A percentile compares a stretch with the other conserved stretches of the same genome.
These are phyloP conservation scores for Epizoanthus scotinus DNA, from an alignment of 92 coral and sea anemone genomes.

Conservation along the genomic window DNA sequence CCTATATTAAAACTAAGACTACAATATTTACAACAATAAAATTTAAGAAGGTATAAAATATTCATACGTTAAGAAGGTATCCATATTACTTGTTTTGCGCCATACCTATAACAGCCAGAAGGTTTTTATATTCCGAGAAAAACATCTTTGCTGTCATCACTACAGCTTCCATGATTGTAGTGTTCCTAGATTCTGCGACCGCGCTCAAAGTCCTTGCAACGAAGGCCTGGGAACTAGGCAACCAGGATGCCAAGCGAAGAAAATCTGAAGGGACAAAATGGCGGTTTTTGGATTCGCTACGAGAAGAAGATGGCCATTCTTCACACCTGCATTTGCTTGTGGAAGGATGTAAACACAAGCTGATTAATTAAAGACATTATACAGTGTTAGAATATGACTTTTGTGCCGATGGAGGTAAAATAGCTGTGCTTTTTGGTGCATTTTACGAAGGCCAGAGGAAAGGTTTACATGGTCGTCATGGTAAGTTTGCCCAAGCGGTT, in stretches of 20 bases:
- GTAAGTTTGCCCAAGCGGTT: constrained; percentile 20
- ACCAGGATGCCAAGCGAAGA: neutral
- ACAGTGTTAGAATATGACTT: neutral
- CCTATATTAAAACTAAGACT: too few species aligned
- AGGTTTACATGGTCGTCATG: constrained; percentile 46
- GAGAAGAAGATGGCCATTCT: neutral
- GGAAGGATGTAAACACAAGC: neutral
- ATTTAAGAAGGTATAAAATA: too few species aligned
- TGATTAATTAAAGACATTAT: neutral
- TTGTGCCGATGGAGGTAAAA: neutral
- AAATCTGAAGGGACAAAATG: neutral
- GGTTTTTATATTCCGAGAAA: constrained; percentile 8
- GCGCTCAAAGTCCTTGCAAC: too few species aligned
- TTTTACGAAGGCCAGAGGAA: constrained; percentile 25
- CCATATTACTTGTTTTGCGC: neutral
- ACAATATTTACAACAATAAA: too few species aligned
- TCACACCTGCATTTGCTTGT: neutral
- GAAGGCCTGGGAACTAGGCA: constrained; percentile 27
- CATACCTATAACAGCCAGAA: constrained; percentile 27
- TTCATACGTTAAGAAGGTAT: neutral
- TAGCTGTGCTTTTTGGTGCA: neutral
- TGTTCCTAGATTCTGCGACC: too few species aligned
- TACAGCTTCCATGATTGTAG: neutral
- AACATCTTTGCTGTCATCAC: neutral
- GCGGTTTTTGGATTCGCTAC: neutral